Conservation (phyloP, 2,113 vertebrate genomes). For the Apus apus region DNA sequence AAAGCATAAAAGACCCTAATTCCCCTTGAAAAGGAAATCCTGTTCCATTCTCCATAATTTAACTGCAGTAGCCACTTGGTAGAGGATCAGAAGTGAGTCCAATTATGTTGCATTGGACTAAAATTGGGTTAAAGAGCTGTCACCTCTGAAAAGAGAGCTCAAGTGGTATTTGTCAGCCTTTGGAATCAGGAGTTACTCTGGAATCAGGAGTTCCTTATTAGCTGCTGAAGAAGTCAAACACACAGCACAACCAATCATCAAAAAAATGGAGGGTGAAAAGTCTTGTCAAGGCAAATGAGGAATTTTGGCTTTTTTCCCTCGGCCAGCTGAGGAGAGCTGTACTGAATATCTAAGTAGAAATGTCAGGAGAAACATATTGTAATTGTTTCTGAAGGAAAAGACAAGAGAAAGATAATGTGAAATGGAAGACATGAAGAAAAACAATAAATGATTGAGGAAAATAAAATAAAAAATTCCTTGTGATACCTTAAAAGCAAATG, state of each 20-base stretch:
- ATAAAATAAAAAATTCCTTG: background rate
- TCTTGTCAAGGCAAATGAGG: background rate
- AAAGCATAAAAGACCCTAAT: background rate
- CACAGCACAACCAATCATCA: background rate
- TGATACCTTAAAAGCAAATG: background rate
- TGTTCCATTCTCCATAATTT: background rate
- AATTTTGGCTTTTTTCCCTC: background rate
- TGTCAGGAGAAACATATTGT: background rate
- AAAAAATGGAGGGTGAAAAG: background rate
- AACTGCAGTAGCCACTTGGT: background rate
- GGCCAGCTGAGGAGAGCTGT: background rate
- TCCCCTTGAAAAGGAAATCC: background rate
- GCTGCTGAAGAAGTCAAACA: constrained; percentile 27
- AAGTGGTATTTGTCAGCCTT: constrained; percentile 9
- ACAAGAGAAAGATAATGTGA: background rate
- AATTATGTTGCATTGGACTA: background rate
- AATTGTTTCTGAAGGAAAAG: background rate
- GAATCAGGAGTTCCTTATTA: constrained; percentile 34
- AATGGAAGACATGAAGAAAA: background rate
- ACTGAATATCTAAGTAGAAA: background rate
- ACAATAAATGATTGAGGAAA: background rate
- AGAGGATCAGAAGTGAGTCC: background rate
- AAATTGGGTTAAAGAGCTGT: constrained; percentile 10
- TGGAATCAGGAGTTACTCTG: constrained; percentile 6
- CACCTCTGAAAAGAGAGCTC: background rate